These are phyloP conservation scores for Troides oblongomaculatus DNA, from an alignment of 2,888 invertebrate species.

Conservation along the genomic window DNA sequence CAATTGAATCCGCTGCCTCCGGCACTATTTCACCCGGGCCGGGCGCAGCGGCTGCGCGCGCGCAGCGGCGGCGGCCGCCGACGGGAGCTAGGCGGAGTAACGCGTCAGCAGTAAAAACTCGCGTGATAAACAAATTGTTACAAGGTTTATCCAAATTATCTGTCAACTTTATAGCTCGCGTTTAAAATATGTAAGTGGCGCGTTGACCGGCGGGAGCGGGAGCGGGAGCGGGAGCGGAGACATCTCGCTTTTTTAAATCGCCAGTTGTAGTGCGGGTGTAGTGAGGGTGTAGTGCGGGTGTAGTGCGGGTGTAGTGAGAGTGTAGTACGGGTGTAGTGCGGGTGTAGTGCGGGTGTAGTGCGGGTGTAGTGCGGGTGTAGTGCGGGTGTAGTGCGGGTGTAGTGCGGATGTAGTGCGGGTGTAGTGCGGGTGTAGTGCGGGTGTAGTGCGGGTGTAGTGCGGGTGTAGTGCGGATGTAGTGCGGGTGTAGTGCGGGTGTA, in stretches of 20 bases:
- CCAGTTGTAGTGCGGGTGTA: background rate
- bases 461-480: too few relatives aligned
- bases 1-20: slow-evolving; percentile 22
- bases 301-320: background rate
- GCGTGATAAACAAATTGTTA: slow-evolving; percentile 25
- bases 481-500: too few relatives aligned
- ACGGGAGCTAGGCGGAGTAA: slow-evolving; percentile 28
- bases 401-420: too few relatives aligned
- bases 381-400: too few relatives aligned
- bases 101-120: slow-evolving; percentile 8
- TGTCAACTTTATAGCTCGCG: slow-evolving; percentile 24
- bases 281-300: background rate
- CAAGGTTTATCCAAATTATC: slow-evolving; percentile 27
- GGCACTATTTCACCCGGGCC: slow-evolving; percentile 33
- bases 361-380: too few relatives aligned
- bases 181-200: slow-evolving; percentile 16
- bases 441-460: too few relatives aligned
- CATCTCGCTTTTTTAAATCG: slow-evolving; percentile 6
- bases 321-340: too few relatives aligned
- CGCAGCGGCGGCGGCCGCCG: slow-evolving; percentile 20
- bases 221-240: background rate
- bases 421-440: too few relatives aligned
- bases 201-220: background rate
- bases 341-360: background rate
- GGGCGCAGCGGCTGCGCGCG: slow-evolving; percentile 23